A percentile compares a stretch with the other conserved stretches of the same genome.
Conservation (phyloP, 2,888 invertebrate genomes). For the Caenorhabditis sp. region DNA sequence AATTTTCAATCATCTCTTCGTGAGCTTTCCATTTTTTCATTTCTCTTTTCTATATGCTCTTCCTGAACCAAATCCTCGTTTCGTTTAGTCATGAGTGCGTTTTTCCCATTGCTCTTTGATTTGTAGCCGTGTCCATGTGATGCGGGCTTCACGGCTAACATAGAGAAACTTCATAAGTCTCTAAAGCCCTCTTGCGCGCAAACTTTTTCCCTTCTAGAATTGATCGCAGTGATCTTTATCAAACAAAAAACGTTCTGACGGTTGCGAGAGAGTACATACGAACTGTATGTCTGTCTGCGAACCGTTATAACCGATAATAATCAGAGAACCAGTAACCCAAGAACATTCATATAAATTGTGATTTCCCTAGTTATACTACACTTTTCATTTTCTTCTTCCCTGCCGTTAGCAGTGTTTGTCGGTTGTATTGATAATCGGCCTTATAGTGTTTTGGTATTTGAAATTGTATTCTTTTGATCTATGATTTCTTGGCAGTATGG, state of each 20-base stretch:
- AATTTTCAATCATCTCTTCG: background rate
- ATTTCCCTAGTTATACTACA: no score
- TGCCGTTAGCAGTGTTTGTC: background rate
- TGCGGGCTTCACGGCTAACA: background rate
- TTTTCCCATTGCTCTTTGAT: background rate
- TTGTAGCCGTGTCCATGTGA: background rate
- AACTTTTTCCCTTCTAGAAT: background rate
- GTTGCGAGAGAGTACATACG: background rate
- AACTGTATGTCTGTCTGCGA: background rate
- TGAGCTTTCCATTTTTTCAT: background rate
- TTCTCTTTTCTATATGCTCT: background rate
- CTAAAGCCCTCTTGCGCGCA: no score
- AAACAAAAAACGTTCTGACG: background rate
- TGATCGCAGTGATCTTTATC: conserved; percentile 1
- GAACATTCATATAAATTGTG: no score
- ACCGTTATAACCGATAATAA: background rate
- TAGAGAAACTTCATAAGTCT: no score
- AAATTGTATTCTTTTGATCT: conserved; percentile 60
- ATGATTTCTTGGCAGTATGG: conserved; percentile 56
- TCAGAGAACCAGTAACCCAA: background rate
- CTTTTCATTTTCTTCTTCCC: background rate
- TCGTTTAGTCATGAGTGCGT: background rate
- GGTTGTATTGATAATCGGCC: conserved; percentile 83
- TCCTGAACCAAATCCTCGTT: background rate
- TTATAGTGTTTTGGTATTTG: conserved; percentile 41